A percentile compares a stretch with the other conserved stretches of the same genome.
These are phyloP conservation scores for Meta bourneti DNA, from an alignment of 2,888 invertebrate species.

Conservation along the genomic window DNA sequence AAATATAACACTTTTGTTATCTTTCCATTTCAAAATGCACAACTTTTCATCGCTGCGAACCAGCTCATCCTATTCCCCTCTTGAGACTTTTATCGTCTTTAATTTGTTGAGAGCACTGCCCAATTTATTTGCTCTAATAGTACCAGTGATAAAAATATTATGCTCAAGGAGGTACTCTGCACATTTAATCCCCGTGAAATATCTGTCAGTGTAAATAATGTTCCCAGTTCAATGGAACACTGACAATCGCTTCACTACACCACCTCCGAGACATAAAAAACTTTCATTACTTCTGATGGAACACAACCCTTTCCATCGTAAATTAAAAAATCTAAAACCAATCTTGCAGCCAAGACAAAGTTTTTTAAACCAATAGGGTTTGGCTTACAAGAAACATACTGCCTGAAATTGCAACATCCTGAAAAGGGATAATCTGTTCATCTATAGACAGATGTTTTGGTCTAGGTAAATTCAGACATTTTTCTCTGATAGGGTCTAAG, in stretches of 20 bases:
- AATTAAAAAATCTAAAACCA: too few species aligned
- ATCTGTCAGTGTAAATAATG: background rate
- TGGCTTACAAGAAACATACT: too few species aligned
- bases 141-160: background rate
- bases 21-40: conserved; percentile 2
- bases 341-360: too few species aligned
- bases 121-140: background rate
- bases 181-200: too few species aligned
- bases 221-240: background rate
- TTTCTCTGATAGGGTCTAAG: too few species aligned
- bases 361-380: too few species aligned
- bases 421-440: too few species aligned
- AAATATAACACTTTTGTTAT: conserved; percentile 9
- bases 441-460: too few species aligned
- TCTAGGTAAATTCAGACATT: too few species aligned
- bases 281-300: background rate
- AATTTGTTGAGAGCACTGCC: background rate
- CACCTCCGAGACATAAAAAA: background rate
- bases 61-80: background rate
- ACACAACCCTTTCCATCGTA: too few species aligned
- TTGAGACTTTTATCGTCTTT: background rate
- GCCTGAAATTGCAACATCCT: too few species aligned
- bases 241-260: background rate
- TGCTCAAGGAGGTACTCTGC: too few species aligned
- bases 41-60: background rate